These are phyloP conservation scores for Neosalanx taihuensis DNA, from an alignment of 2,797 vertebrate species.

Conservation along the genomic window DNA sequence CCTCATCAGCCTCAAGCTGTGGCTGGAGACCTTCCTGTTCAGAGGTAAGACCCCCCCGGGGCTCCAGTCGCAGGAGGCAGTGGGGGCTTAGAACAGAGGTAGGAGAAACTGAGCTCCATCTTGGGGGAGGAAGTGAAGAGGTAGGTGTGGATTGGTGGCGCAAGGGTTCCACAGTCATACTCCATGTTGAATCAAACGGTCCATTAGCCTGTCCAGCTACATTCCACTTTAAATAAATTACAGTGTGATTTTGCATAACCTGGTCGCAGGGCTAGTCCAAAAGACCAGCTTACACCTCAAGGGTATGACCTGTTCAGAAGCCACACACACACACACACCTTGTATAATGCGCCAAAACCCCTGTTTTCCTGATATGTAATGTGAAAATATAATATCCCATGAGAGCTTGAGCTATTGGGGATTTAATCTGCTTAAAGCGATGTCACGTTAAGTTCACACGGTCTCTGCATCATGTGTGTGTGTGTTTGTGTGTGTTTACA, in stretches of 20 bases:
- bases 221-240: not conserved
- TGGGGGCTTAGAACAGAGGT: not conserved
- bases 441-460: constrained; percentile 32
- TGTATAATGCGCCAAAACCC: not conserved
- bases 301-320: not conserved
- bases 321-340: not conserved
- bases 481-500: not conserved
- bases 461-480: not conserved
- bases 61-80: not conserved
- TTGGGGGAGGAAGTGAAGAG: not conserved
- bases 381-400: constrained; percentile 18
- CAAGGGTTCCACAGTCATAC: not conserved
- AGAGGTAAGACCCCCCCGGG: constrained; percentile 78
- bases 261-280: constrained; percentile 1
- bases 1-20: constrained; percentile 89
- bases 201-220: too few relatives aligned
- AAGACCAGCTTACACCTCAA: constrained; percentile 8
- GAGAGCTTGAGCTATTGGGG: constrained; percentile 19
- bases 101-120: not conserved
- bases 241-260: not conserved
- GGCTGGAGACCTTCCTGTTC: constrained; percentile 93
- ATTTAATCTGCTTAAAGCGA: constrained; percentile 33
- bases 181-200: too few relatives aligned
- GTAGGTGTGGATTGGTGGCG: not conserved
- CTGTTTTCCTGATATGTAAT: constrained; percentile 20